Conservation (phyloP, 2,888 invertebrate species). For the Nebria salina region DNA sequence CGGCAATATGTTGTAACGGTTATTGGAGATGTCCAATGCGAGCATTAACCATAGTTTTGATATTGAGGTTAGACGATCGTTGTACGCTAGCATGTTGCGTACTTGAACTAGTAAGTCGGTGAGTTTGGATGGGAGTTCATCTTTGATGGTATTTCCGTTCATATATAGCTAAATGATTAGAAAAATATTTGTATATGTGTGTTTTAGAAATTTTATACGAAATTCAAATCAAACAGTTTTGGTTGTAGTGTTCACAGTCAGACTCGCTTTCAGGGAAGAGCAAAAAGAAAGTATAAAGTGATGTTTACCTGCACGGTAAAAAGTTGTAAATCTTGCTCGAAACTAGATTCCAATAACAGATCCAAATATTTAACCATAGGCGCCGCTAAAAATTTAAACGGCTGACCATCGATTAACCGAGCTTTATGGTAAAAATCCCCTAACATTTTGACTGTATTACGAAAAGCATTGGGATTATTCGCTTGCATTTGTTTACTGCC, state of each 20-base stretch:
- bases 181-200: slow-evolving; percentile 21
- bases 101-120: slow-evolving; percentile 57
- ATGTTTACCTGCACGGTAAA: slow-evolving; percentile 59
- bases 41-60: slow-evolving; percentile 61
- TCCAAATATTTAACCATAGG: slow-evolving; percentile 60
- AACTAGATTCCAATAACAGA: slow-evolving; percentile 59
- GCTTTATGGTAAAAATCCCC: slow-evolving; percentile 59
- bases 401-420: slow-evolving; percentile 53
- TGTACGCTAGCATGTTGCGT: slow-evolving; percentile 57
- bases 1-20: slow-evolving; percentile 58
- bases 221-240: no score
- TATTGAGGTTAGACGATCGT: slow-evolving; percentile 56
- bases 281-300: no score
- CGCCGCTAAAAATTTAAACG: slow-evolving; percentile 52
- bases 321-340: slow-evolving; percentile 60
- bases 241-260: no score
- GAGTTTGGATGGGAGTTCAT: slow-evolving; percentile 54
- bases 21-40: slow-evolving; percentile 60
- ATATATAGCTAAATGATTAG: slow-evolving; percentile 57
- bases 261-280: no score
- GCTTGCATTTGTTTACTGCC: slow-evolving; percentile 50
- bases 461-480: slow-evolving; percentile 55
- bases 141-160: slow-evolving; percentile 57
- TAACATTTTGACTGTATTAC: slow-evolving; percentile 60
- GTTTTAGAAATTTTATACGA: no score